Percentiles rank a stretch among this genome's conserved stretches.
Conservation (phyloP, 2,888 invertebrate genomes). For the Schizaphis graminum region DNA sequence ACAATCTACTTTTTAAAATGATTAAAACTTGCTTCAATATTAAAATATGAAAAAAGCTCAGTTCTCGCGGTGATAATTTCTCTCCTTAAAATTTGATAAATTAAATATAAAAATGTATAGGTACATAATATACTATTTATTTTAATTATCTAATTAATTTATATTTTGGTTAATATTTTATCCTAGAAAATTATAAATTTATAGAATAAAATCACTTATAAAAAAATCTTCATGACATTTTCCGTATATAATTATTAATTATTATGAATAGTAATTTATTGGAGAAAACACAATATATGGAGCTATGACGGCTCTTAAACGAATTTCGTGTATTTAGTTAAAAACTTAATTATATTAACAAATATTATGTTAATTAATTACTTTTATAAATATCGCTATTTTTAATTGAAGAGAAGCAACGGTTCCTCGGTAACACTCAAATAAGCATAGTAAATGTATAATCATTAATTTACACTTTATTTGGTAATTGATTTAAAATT, state of each 20-base stretch:
- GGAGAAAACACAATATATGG: not conserved
- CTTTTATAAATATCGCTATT: not conserved
- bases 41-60: not conserved
- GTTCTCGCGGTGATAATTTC: not conserved
- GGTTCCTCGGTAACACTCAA: not conserved
- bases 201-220: not conserved
- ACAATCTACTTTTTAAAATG: not conserved
- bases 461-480: conserved; percentile 15
- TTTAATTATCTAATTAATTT: too few species aligned
- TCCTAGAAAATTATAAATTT: too few species aligned
- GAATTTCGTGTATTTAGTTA: not conserved
- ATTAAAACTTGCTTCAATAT: not conserved
- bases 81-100: not conserved
- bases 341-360: not conserved
- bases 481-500: conserved; percentile 23
- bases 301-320: not conserved
- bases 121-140: too few species aligned
- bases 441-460: not conserved
- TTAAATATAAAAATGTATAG: too few species aligned
- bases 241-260: not conserved
- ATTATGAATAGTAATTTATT: too few species aligned
- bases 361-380: conserved; percentile 4
- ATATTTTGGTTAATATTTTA: too few species aligned
- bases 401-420: conserved; percentile 13
- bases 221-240: not conserved